phyloP scores from a whole-genome alignment of 2,888 invertebrate species.

The Malachius bipustulatus region DNA sequence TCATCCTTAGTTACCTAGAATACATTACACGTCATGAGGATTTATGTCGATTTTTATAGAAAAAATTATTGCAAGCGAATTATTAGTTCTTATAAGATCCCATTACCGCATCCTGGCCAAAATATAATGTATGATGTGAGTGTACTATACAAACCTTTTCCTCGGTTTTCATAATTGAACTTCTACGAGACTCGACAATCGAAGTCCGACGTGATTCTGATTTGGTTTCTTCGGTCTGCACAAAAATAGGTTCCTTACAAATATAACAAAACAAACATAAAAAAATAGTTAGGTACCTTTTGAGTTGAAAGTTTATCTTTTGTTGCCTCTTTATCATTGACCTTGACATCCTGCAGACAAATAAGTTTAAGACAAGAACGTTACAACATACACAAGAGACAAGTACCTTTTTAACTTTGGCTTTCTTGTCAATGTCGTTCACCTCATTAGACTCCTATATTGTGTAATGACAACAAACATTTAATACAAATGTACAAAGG shows the following conservation, averaged over 20 bases:
- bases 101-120: no score
- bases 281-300: slow-evolving; percentile 28
- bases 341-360: slow-evolving; percentile 40
- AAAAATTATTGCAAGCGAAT: slow-evolving; percentile 6
- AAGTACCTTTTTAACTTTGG: slow-evolving; percentile 27
- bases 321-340: slow-evolving; percentile 43
- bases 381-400: slow-evolving; percentile 21
- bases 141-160: slow-evolving; percentile 26
- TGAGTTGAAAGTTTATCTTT: slow-evolving; percentile 33
- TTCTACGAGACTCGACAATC: slow-evolving; percentile 26
- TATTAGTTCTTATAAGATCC: no score
- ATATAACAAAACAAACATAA: no score
- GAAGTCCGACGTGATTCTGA: slow-evolving; percentile 35
- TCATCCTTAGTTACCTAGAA: no score
- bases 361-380: slow-evolving; percentile 15
- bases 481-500: neutral
- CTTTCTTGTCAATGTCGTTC: slow-evolving; percentile 32
- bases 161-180: slow-evolving; percentile 30
- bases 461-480: slow-evolving; percentile 16
- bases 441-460: slow-evolving; percentile 30
- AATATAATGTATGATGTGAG: no score
- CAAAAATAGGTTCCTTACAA: no score
- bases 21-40: no score
- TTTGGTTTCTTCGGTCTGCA: slow-evolving; percentile 33
- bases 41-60: no score